Evolutionary conservation across 2,888 invertebrate genomes (phyloP), one percentile per base, ranked within the genome.

Genomic region (Tinea trinotella): DNA sequence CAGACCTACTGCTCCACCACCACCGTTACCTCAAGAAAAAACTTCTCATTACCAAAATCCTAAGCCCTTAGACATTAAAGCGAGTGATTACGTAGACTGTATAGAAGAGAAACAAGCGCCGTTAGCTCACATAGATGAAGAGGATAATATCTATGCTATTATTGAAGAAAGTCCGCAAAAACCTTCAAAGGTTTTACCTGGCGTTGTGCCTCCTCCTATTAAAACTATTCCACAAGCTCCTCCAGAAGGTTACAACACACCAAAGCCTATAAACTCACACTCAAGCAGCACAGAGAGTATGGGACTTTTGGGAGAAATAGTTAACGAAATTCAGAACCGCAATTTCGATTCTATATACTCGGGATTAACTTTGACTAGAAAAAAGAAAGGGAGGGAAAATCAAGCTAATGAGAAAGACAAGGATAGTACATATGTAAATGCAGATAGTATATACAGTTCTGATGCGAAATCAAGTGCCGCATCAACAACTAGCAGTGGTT

Each of bases 281-380:
- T 87, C 89, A 0, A 88, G 88, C 0, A 90, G 90, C 57, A 82
- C 87, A 9, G 92, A 92, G 56, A 92, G 91, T 58, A 89, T 93
- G 86, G 95, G 95, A 0, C 74, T 96, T 15, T 75, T 96, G 0
- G 93, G 94, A 5, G 96, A 96, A 76, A 96, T 96, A 56, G 95
- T 96, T 0, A 91, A 91, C 44, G 96, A 96, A 74, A 95, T 96
- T 64, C 94, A 95, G 63, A 92, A 92, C 63, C 86, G 94, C 24
- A 95, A 95, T 69, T 91, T 93, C 34, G 95, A 95, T 62, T 95
- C 95, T 0, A 94, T 96, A 61, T 96, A 96, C 69, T 94, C 94
- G 0, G 92, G 92, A 0, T 91, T 92, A 1, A 92, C 92, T 0
- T 72, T 93, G 1, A 87, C 89, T 0, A 82, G 90, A 55, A 91